Base-by-base conservation (phyloP, 2,797 vertebrate genomes). In the Hydrolagus colliei region DNA sequence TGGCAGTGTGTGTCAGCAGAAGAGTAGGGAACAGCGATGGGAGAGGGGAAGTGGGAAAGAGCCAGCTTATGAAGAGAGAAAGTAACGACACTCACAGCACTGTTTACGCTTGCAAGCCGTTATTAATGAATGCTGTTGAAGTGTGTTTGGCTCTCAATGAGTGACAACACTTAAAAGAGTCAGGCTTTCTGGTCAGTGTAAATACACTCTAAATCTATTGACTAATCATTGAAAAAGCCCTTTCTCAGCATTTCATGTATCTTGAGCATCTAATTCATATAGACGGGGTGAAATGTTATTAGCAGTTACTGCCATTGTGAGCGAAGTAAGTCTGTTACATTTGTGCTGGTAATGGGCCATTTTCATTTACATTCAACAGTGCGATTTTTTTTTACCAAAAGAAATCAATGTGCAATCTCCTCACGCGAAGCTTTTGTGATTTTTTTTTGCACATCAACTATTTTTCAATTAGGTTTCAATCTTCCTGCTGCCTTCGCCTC, bases 391-490 rank as follows among this genome's bases (percentile, higher is more conserved):
- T 68, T 41, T 68, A 84, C 16, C 9, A 68, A 84, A 52, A 52
- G 41, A 52, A 84, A 84, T 84, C 79, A 68, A 84, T 71, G 79
- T 84, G 67, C 68, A 84, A 12, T 41, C 16, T 71, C 14, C 65
- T 84, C 16, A 35, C 79, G 52, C 20, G 35, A 32, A 41, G 18
- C 79, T 84, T 20, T 71, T 84, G 65, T 84, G 78, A 80, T 9
- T 84, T 18, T n/a, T 20, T 71, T 80, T 20, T 52, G 63, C 62
- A 80, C 78, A 67, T 80, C 62, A 80, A 35, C 22, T 67, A 27
- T 80, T 84, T 82, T 68, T 84, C 65, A 68, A 84, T 84, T 65
- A 68, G 41, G 65, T 84, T 84, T 84, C 65, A 84, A 84, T 84
- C 79, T 68, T 41, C 27, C 32, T 71, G 41, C 41, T 1, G 41